These are phyloP conservation scores for Bujurquina vittata DNA, from an alignment of 2,113 vertebrate genomes.

Conservation along the genomic window DNA sequence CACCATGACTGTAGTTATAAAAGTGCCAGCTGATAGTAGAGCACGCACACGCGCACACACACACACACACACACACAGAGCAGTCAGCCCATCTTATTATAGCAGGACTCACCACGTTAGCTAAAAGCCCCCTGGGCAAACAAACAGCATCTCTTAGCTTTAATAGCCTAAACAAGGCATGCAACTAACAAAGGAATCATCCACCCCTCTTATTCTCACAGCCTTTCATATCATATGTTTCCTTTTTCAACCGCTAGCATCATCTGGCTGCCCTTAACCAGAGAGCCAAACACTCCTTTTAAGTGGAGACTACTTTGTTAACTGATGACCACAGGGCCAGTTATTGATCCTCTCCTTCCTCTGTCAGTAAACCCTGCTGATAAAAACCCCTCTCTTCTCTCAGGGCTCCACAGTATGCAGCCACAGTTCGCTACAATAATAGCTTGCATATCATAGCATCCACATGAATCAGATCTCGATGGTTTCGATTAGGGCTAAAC, in stretches of 20 bases:
- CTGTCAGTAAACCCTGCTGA: slow-evolving; percentile 72
- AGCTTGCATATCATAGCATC: slow-evolving; percentile 70
- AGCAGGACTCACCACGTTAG: slow-evolving; percentile 61
- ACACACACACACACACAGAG: slow-evolving; percentile 37
- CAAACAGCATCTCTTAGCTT: slow-evolving; percentile 66
- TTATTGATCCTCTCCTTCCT: slow-evolving; percentile 80
- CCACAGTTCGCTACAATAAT: slow-evolving; percentile 72
- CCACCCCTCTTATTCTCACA: slow-evolving; percentile 64
- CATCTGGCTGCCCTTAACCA: slow-evolving; percentile 78
- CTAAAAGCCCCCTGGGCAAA: slow-evolving; percentile 69
- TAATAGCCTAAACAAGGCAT: slow-evolving; percentile 74
- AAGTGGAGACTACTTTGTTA: slow-evolving; percentile 81
- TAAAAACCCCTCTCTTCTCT: slow-evolving; percentile 66
- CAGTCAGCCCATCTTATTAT: slow-evolving; percentile 67
- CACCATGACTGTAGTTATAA: not conserved
- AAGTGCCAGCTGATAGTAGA: slow-evolving; percentile 40
- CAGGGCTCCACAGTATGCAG: slow-evolving; percentile 51
- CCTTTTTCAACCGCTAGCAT: slow-evolving; percentile 77
- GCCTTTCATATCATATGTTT: slow-evolving; percentile 74
- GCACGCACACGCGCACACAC: slow-evolving; percentile 3
- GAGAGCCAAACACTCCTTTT: slow-evolving; percentile 77
- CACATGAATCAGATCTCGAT: slow-evolving; percentile 76
- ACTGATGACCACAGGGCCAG: slow-evolving; percentile 82
- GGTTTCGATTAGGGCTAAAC: slow-evolving; percentile 76
- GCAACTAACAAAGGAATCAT: slow-evolving; percentile 71